phyloP scores from a whole-genome alignment of 2,888 invertebrate species.

The Drosophila hamatofila region DNA sequence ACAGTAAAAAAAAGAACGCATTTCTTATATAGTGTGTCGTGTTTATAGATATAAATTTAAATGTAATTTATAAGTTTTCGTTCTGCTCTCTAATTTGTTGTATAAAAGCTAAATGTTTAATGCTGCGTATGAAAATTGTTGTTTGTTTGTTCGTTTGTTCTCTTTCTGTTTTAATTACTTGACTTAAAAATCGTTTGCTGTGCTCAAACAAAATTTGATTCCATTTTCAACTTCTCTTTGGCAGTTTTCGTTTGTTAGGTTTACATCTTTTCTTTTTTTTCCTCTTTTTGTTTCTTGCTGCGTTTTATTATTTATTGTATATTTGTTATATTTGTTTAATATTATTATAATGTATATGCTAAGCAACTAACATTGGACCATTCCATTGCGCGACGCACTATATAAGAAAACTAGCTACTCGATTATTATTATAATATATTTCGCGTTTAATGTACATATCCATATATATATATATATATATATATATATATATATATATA shows the following conservation, averaged over 20 bases:
- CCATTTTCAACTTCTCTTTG: constrained; percentile 52
- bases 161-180: constrained; percentile 17
- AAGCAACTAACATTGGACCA: constrained; percentile 81
- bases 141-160: constrained; percentile 14
- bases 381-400: constrained; percentile 82
- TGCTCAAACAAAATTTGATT: constrained; percentile 61
- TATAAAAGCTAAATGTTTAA: constrained; percentile 74
- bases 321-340: constrained; percentile 52
- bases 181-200: constrained; percentile 54
- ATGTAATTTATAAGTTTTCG: constrained; percentile 16
- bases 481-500: constrained; percentile 32
- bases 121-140: constrained; percentile 69
- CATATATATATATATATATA: constrained; percentile 42
- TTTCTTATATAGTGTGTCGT: constrained; percentile 81
- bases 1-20: constrained; percentile 59
- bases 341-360: constrained; percentile 71
- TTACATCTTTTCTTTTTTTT: constrained; percentile 27
- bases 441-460: constrained; percentile 41
- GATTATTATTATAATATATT: constrained; percentile 60
- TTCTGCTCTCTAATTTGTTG: constrained; percentile 33
- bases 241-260: constrained; percentile 76
- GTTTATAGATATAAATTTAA: constrained; percentile 52
- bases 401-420: constrained; percentile 81
- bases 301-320: constrained; percentile 44
- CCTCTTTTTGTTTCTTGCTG: constrained; percentile 25